Evolutionary conservation across 2,888 invertebrate species (phyloP).

Genomic region (Drepanosiphum platanoidis): DNA sequence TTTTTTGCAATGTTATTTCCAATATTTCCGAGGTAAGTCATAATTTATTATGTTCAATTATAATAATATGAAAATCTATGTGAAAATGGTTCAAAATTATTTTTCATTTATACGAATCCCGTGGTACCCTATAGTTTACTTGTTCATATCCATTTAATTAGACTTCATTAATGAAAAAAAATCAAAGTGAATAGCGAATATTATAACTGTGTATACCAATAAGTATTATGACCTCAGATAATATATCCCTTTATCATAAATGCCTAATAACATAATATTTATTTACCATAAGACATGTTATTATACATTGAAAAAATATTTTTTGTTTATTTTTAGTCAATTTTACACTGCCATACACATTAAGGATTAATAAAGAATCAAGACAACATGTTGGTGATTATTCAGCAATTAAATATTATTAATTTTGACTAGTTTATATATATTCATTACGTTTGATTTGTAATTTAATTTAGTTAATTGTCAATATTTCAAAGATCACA

Average conservation of each 20-base stretch:
- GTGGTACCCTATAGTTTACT: too few relatives aligned
- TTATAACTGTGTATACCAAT: too few relatives aligned
- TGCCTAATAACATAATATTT: not conserved
- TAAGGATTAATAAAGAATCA: not conserved
- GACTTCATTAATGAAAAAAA: too few relatives aligned
- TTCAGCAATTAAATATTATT: not conserved
- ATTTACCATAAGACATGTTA: not conserved
- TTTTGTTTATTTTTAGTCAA: not conserved
- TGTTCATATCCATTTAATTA: too few relatives aligned
- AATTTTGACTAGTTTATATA: too few relatives aligned
- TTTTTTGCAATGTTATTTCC: too few relatives aligned
- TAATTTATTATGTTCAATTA: not conserved
- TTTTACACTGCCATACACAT: constrained; percentile 20
- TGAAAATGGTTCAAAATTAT: not conserved
- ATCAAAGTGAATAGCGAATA: too few relatives aligned
- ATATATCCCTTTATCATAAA: too few relatives aligned
- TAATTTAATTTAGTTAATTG: not conserved
- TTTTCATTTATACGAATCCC: too few relatives aligned
- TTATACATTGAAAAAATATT: not conserved
- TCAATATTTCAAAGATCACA: not conserved
- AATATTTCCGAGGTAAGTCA: not conserved
- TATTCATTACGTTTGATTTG: not conserved
- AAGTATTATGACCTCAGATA: too few relatives aligned
- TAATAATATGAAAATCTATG: too few relatives aligned
- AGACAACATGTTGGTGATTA: not conserved